Base-by-base conservation (phyloP, 2,888 invertebrate genomes). In the Lasiommata megera region DNA sequence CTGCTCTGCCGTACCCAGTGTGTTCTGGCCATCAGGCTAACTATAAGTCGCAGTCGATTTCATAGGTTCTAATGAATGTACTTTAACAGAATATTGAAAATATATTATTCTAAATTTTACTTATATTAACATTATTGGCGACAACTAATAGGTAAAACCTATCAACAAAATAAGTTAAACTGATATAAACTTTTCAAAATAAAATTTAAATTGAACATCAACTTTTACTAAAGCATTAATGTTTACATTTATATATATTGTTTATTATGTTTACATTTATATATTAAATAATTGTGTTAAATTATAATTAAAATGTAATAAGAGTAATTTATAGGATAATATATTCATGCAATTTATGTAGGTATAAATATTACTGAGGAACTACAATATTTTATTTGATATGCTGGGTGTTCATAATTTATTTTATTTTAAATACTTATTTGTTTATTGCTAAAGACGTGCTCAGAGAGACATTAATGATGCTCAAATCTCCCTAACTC, bases 161-260 rank as follows among this genome's bases (percentile, higher is more conserved):
- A 64, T 63, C 59, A 78, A 75, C 73, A 73, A 72, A 77, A 77
- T 78, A 79, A 77, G 77, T 76, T 66, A 77, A 78, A 75, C 73
- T 69, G 56, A 62, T 59, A 64, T 70, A 76, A 73, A 73, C 63
- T 67, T 74, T 67, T 70, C 14, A 56, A 61, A 64, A 63, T 65
- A 67, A 68, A 55, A 51, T 38, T 59, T 54, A 28, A 60, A 65
- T 51, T 9, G 50, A 54, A 60, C 43, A 50, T 46, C 37, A 62
- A 61, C 43, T 61, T 52, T 38, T 50, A 62, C 46, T 53, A 58
- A 58, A 51, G 23, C 14, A 12, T 14, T 11, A 41, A 18, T 41
- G 16, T 41, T 41, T 18, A 23, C 6, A 11, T n/a, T 41, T 14
- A 14, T 12, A 28, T 28, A 12, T n/a, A n/a, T n/a, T n/a, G n/a